Evolutionary conservation across 1,140 invertebrate species (phyloP), one percentile per base, ranked within the genome.

Genomic region (Brachionus plicatilis): DNA sequence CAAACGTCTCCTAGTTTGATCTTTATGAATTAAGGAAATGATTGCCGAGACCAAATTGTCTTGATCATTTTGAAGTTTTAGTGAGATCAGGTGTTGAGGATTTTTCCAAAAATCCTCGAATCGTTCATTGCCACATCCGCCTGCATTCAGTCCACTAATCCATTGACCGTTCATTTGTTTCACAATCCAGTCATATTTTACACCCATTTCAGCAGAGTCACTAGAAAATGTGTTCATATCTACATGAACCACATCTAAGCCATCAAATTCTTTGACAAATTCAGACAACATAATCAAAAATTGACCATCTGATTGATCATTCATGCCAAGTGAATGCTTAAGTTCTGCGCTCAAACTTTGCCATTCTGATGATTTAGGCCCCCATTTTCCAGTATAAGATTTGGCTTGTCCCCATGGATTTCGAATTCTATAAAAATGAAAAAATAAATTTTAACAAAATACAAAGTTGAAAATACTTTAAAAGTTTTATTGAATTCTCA

Each of bases 341-440:
- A 87, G 85, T 50, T 87, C 85, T 17, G 88, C 75, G 6, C 87
- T 87, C 27, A 91, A 85, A 85, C 88, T 92, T 91, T 93, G 93
- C 91, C 91, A 92, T 88, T 94, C 93, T 88, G 88, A 88, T 85
- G 91, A 90, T 90, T 89, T 87, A 85, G 92, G 91, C 87, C 89
- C 88, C 92, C 92, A 92, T 1, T 90, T 88, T 0, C 91, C 91
- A 33, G 88, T 92, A 91, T 91, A 92, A 87, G 92, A 91, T 8
- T 88, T 90, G 60, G 89, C 90, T 87, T 91, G 89, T 27, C 90
- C 91, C 91, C 91, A 92, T 6, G 91, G 91, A 87, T 92, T 92
- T 11, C 91, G 85, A 14, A 82, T 65, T 65, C 79, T 82, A 8
- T 41, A 17, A 2, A 82, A 9, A 20, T 4, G 29, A 65, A 82